These are phyloP conservation scores for Numenius phaeopus DNA, from an alignment of 2,797 vertebrate species.

Conservation along the genomic window DNA sequence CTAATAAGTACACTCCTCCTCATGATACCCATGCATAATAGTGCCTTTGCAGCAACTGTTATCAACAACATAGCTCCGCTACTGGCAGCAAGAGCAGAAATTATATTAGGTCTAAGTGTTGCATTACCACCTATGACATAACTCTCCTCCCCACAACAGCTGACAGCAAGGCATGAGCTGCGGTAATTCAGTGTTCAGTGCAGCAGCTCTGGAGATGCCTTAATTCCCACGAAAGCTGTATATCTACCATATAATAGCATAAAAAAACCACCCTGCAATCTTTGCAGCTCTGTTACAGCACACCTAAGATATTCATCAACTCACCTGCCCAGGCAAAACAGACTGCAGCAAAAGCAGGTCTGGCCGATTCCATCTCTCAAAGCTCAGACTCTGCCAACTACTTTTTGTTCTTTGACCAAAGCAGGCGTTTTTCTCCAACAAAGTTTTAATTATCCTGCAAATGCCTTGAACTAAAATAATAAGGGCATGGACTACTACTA, in stretches of 20 bases:
- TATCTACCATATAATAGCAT: background rate
- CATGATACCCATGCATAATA: background rate
- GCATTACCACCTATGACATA: background rate
- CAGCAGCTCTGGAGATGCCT: background rate
- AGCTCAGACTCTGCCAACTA: background rate
- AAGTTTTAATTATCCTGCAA: background rate
- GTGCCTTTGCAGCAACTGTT: background rate
- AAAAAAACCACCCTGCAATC: rapidly evolving
- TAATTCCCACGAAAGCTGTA: background rate
- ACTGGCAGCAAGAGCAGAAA: background rate
- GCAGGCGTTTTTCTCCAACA: background rate
- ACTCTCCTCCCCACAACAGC: background rate
- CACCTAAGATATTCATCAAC: background rate
- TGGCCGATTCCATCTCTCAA: background rate
- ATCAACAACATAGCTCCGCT: background rate
- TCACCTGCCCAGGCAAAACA: background rate
- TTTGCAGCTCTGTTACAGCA: background rate
- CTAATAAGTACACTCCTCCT: background rate
- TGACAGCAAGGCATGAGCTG: background rate
- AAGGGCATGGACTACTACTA: background rate
- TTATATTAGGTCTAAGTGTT: background rate
- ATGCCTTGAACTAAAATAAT: background rate
- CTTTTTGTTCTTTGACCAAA: background rate
- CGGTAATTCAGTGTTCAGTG: background rate
- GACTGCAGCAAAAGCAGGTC: background rate